These are phyloP conservation scores for Atlantisia rogersi DNA, from an alignment of 2,113 vertebrate species.

Conservation along the genomic window DNA sequence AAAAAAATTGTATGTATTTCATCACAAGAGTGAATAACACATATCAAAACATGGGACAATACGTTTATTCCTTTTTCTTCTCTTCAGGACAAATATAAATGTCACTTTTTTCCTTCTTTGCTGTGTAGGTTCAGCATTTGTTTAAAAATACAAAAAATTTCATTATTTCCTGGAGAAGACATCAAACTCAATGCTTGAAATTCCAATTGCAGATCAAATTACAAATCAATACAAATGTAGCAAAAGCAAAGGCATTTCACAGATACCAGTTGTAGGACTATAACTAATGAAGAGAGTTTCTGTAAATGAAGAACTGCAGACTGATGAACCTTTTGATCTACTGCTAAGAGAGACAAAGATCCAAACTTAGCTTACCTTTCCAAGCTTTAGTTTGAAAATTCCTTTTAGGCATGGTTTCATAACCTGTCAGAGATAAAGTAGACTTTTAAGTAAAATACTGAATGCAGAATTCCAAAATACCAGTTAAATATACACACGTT, in stretches of 20 bases:
- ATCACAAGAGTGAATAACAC: fast-evolving
- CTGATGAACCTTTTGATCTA: background rate
- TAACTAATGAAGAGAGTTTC: background rate
- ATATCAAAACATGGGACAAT: background rate
- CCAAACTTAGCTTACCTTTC: background rate
- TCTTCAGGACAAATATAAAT: background rate
- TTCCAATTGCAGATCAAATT: background rate
- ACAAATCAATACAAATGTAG: background rate
- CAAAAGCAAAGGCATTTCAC: background rate
- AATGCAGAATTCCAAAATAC: background rate
- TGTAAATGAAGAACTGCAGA: background rate
- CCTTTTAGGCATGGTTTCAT: background rate
- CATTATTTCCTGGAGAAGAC: background rate
- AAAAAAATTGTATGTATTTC: background rate
- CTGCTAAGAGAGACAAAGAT: background rate
- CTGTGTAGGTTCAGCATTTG: background rate
- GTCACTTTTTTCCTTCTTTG: background rate
- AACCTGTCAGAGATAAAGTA: background rate
- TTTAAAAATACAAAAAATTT: background rate
- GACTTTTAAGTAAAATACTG: background rate
- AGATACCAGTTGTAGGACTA: background rate
- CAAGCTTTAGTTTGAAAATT: background rate
- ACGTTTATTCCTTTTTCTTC: background rate
- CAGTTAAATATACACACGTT: background rate
- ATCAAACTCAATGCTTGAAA: background rate